phyloP scores from a whole-genome alignment of 2,113 vertebrate genomes.

The Seriola aureovittata region DNA sequence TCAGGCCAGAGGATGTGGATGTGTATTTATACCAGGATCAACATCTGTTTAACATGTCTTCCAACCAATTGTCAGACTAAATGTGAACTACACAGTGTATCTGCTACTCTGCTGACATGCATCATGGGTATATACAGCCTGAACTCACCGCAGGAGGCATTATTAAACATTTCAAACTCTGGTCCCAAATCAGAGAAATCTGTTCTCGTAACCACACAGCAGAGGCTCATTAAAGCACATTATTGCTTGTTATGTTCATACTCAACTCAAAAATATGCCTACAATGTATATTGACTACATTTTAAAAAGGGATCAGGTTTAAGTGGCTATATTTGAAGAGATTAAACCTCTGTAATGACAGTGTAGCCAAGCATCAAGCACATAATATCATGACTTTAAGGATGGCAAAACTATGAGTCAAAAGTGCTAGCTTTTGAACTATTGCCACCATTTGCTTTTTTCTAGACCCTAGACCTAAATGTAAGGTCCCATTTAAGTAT shows the following conservation, averaged over 20 bases:
- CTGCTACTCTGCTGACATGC: conserved; percentile 14
- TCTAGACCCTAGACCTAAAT: too few species aligned
- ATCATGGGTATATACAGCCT: not conserved
- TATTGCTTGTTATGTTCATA: conserved; percentile 2
- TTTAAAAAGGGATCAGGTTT: not conserved
- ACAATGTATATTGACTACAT: not conserved
- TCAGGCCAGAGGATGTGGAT: conserved; percentile 48
- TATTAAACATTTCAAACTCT: conserved; percentile 1
- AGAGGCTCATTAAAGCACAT: not conserved
- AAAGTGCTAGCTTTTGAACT: too few species aligned
- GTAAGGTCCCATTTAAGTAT: too few species aligned
- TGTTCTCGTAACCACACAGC: not conserved
- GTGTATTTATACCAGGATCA: conserved; percentile 12
- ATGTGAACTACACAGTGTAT: conserved; percentile 22
- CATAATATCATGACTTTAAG: too few species aligned
- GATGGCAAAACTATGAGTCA: too few species aligned
- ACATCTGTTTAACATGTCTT: conserved; percentile 39
- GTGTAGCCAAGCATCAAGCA: too few species aligned
- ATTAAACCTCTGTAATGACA: not conserved
- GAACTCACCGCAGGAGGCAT: not conserved
- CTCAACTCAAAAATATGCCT: not conserved
- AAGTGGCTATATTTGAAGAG: not conserved
- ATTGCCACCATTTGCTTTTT: too few species aligned
- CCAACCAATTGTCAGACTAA: conserved; percentile 18
- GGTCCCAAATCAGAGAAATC: conserved; percentile 14